Evolutionary conservation across 2,888 invertebrate genomes (phyloP), one percentile per base, ranked within the genome.

Genomic region (Eudemis profundana): DNA sequence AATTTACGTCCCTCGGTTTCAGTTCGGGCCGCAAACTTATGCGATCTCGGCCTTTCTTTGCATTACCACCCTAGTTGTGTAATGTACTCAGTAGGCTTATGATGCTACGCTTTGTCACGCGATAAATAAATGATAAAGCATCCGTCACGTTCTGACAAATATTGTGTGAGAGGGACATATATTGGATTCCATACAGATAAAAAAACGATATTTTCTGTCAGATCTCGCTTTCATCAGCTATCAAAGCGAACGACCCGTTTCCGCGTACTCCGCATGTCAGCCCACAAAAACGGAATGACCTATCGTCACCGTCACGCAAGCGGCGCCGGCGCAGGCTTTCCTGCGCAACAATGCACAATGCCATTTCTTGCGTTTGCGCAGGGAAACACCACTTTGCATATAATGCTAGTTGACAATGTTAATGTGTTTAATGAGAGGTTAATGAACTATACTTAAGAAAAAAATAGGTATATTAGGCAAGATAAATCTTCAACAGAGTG

Each of bases 301-400:
- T 17, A 42, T 21, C 54, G 23, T 42, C 54, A 42, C 42, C 21
- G 27, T 27, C 42, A 42, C 42, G 42, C 29, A 29, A 56, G 19
- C 33, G n/a, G 8, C 33, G 0, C 8, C 8, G 10, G 33, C 33
- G 10, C 33, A 33, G 8, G 33, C 33, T 29, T 44, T 54, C 42
- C 54, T 17, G 23, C 21, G 19, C 29, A 8, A 56, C 56, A 56
- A 56, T 56, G 56, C 56, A 56, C 42, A 56, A 56, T 56, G 42
- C 27, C 17, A 19, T 56, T 44, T 56, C 56, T 56, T 56, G 56
- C 56, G 42, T 12, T 44, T 56, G 56, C 42, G 29, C 29, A 29
- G 29, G n/a, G 44, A 56, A 40, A 29, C 56, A 40, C 50, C 56
- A 29, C 56, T 56, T 56, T 56, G 56, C 56, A 56, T 56, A 56